phyloP scores from a whole-genome alignment of 2,888 invertebrate species.

The Drosophila dives region DNA sequence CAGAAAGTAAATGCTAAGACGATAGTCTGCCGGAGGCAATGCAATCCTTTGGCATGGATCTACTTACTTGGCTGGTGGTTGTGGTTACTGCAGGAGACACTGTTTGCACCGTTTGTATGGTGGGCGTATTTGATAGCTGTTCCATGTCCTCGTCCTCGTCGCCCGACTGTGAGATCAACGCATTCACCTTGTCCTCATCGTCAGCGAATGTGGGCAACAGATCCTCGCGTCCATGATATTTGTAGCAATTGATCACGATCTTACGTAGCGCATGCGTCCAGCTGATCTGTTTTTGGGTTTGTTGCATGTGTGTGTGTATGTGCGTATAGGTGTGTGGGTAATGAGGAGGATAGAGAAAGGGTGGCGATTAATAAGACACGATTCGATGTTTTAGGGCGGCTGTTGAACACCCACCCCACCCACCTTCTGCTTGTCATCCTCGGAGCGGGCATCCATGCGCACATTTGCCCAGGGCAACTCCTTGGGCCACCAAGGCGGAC shows the following conservation, averaged over 20 bases:
- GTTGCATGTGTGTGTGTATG: too few species aligned
- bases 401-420: conserved; percentile 70
- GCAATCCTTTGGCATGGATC: background rate
- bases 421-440: conserved; percentile 98
- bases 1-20: background rate
- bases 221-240: conserved; percentile 98
- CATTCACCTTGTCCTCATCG: conserved; percentile 92
- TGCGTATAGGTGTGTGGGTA: background rate
- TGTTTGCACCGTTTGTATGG: conserved; percentile 76
- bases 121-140: conserved; percentile 71
- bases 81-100: conserved; percentile 67
- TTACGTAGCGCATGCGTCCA: conserved; percentile 99
- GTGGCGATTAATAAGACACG: conserved; percentile 44
- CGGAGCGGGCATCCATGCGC: conserved; percentile 97
- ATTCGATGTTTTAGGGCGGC: conserved; percentile 39
- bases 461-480: conserved; percentile 99
- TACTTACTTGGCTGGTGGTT: conserved; percentile 72
- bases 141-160: conserved; percentile 81
- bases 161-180: conserved; percentile 85
- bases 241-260: conserved; percentile 99
- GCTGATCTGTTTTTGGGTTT: conserved; percentile 89
- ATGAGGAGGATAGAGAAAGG: background rate
- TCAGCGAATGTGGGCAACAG: conserved; percentile 97
- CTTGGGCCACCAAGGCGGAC: conserved; percentile 99
- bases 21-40: background rate